Evolutionary conservation across 2,113 vertebrate species (phyloP).

Genomic region (Ochotona curzoniae): DNA sequence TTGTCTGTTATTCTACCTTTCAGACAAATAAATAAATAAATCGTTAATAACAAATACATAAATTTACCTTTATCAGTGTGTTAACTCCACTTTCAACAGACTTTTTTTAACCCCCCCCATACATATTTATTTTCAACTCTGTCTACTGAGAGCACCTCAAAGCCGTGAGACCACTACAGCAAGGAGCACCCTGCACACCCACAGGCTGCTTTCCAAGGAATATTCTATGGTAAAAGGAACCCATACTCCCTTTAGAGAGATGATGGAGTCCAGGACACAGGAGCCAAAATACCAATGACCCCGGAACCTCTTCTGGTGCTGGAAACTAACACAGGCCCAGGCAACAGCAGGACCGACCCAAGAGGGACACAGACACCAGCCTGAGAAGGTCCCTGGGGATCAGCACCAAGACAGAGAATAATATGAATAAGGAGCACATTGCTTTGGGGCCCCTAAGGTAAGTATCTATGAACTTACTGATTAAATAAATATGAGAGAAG

Average conservation of each 20-base stretch:
- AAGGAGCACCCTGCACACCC: neutral
- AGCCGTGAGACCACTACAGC: neutral
- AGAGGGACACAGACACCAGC: neutral
- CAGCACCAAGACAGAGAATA: neutral
- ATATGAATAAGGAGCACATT: neutral
- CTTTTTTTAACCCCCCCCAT: no score
- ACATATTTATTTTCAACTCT: neutral
- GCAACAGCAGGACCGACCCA: neutral
- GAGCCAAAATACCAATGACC: neutral
- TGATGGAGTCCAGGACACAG: neutral
- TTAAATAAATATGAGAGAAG: neutral
- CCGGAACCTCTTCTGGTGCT: neutral
- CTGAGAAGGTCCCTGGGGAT: neutral
- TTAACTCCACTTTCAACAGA: no score
- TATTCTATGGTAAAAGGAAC: neutral
- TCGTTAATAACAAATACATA: no score
- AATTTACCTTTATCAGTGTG: no score
- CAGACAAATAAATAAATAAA: no score
- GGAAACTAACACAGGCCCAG: neutral
- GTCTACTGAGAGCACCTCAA: neutral
- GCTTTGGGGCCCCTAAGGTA: constrained; percentile 1
- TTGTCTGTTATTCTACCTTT: no score
- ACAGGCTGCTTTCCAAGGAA: neutral
- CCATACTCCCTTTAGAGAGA: neutral
- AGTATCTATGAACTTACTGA: neutral